Percentiles rank a stretch among this genome's conserved stretches.
These are phyloP conservation scores for Thecophora atra DNA, from an alignment of 2,888 invertebrate species.

Conservation along the genomic window DNA sequence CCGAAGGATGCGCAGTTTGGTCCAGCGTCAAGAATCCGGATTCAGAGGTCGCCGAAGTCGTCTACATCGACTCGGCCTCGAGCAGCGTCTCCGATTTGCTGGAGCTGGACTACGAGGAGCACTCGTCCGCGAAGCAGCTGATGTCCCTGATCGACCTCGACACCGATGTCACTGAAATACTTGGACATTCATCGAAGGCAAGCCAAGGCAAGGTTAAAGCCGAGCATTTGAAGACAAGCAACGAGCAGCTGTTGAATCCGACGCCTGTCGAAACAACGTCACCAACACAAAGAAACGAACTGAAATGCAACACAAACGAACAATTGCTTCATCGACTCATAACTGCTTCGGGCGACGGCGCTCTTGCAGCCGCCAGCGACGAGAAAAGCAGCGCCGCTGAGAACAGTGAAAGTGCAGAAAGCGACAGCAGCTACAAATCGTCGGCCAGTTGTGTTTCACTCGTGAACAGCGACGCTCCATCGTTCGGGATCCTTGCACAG, in stretches of 20 bases:
- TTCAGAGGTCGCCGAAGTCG: slow-evolving; percentile 73
- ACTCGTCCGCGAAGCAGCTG: slow-evolving; percentile 37
- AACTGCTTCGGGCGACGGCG: slow-evolving; percentile 53
- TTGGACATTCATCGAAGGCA: slow-evolving; percentile 47
- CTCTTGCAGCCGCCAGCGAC: slow-evolving; percentile 5
- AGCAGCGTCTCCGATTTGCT: slow-evolving; percentile 72
- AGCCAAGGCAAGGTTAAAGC: slow-evolving; percentile 42
- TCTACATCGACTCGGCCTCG: slow-evolving; percentile 75
- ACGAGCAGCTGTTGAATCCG: slow-evolving; percentile 42
- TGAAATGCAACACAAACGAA: slow-evolving; percentile 28
- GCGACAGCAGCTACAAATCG: slow-evolving; percentile 20
- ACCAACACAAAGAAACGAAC: slow-evolving; percentile 40
- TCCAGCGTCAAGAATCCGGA: slow-evolving; percentile 66
- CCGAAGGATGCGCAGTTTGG: slow-evolving; percentile 72
- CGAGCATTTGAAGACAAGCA: slow-evolving; percentile 40
- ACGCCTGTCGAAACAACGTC: slow-evolving; percentile 8
- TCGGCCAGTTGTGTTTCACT: slow-evolving; percentile 46
- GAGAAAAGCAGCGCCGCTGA: slow-evolving; percentile 12
- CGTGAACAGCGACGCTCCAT: slow-evolving; percentile 47
- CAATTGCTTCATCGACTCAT: slow-evolving; percentile 13
- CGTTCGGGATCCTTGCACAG: slow-evolving; percentile 37
- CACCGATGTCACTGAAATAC: slow-evolving; percentile 56
- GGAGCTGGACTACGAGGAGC: slow-evolving; percentile 67
- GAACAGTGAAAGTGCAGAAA: slow-evolving; percentile 10
- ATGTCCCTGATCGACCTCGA: slow-evolving; percentile 52